phyloP scores from a whole-genome alignment of 2,113 vertebrate species.

The Calyptomena viridis region DNA sequence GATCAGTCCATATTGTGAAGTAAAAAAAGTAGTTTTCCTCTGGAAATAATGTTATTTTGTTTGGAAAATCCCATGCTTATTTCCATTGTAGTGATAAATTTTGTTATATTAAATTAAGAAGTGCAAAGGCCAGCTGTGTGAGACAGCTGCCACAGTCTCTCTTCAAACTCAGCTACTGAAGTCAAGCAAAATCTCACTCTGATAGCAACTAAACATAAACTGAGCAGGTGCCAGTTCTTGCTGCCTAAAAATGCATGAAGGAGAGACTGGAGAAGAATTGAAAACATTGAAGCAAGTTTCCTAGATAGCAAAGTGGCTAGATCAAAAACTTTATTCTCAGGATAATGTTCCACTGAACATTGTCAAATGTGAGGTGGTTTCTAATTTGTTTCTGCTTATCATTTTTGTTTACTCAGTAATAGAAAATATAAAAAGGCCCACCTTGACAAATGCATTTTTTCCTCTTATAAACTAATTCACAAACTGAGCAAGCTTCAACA shows the following conservation, averaged over 20 bases:
- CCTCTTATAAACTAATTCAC: neutral
- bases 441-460: neutral
- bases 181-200: neutral
- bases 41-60: neutral
- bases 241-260: neutral
- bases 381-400: neutral
- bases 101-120: neutral
- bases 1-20: neutral
- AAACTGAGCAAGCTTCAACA: neutral
- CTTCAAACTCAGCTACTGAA: neutral
- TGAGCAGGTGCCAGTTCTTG: neutral
- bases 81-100: neutral
- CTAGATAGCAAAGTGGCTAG: neutral
- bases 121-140: neutral
- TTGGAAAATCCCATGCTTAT: neutral
- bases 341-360: neutral
- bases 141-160: neutral
- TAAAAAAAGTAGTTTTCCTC: neutral
- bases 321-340: neutral
- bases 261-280: neutral
- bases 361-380: neutral
- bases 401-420: neutral
- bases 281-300: neutral
- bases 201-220: neutral
- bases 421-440: neutral